phyloP scores from a whole-genome alignment of 2,113 vertebrate species.

The Phrynosoma platyrhinos region DNA sequence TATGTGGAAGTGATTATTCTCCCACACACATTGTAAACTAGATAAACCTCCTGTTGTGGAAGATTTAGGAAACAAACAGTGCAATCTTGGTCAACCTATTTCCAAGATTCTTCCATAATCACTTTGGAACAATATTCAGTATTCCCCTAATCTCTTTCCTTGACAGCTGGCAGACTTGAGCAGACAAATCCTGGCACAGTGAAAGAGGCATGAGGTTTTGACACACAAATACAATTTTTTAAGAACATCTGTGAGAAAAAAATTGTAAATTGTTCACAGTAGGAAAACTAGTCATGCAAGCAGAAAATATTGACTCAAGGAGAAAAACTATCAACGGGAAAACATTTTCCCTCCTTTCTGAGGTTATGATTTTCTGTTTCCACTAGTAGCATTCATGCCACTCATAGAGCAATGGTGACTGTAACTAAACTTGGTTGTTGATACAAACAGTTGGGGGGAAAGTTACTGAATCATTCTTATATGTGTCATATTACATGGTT shows the following conservation, averaged over 20 bases:
- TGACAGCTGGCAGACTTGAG: not conserved
- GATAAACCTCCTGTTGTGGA: not conserved
- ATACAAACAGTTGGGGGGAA: not conserved
- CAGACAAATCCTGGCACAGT: accelerated
- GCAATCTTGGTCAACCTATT: not conserved
- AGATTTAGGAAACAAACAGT: not conserved
- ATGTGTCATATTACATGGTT: not conserved
- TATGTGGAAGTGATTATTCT: not conserved
- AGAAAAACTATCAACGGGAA: not conserved
- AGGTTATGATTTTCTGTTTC: slow-evolving; percentile 8
- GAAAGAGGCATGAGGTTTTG: not conserved
- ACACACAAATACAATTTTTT: not conserved
- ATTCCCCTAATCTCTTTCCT: not conserved
- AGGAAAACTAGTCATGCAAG: not conserved
- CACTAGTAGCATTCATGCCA: not conserved
- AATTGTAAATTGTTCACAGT: not conserved
- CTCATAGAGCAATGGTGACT: not conserved
- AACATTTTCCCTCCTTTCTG: not conserved
- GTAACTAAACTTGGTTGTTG: not conserved
- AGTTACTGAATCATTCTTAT: not conserved
- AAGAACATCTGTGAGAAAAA: not conserved
- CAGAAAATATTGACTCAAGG: not conserved
- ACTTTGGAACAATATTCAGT: not conserved
- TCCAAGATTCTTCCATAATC: not conserved
- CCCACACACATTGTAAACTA: not conserved